Conservation (phyloP, 2,888 invertebrate genomes). For the Hanleya hanleyi region DNA sequence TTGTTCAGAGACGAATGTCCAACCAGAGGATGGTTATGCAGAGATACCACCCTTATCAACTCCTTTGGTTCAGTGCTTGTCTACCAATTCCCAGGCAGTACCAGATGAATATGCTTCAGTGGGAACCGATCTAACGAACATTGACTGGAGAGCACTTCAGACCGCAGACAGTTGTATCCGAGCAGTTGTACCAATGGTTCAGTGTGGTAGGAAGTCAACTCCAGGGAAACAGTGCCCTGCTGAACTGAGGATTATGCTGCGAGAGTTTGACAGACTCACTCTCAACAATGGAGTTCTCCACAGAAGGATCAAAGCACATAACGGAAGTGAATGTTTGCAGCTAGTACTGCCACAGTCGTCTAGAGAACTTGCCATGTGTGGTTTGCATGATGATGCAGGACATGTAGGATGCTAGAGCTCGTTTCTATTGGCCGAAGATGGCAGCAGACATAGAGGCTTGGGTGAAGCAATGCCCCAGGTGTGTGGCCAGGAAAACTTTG, state of each 20-base stretch:
- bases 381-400: not conserved
- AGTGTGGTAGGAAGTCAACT: not conserved
- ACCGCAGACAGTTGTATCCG: not conserved
- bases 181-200: not conserved
- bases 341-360: not conserved
- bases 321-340: not conserved
- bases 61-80: not conserved
- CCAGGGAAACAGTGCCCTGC: not conserved
- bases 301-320: not conserved
- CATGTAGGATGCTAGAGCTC: not conserved
- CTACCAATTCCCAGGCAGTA: not conserved
- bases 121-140: not conserved
- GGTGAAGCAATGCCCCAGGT: not conserved
- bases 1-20: not conserved
- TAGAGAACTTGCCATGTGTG: not conserved
- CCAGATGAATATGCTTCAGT: not conserved
- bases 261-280: not conserved
- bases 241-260: not conserved
- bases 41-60: not conserved
- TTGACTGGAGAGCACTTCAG: not conserved
- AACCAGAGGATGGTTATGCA: not conserved
- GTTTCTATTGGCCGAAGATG: slow-evolving; percentile 9
- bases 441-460: not conserved
- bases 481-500: not conserved
- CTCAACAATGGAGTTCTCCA: not conserved